Conservation (phyloP, 2,888 invertebrate genomes). For the Caenorhabditis sp. region DNA sequence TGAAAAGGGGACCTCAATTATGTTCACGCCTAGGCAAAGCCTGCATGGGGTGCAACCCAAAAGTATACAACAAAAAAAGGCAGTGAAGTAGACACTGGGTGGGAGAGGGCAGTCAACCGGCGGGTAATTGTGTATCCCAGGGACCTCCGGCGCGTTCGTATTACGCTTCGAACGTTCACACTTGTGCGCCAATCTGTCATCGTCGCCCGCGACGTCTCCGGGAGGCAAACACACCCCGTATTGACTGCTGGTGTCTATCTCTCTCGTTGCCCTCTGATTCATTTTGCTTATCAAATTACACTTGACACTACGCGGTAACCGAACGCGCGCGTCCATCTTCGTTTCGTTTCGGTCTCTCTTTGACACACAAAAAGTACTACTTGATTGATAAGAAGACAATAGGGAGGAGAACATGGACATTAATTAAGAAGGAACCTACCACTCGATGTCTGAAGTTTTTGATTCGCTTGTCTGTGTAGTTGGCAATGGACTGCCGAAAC, state of each 20-base stretch:
- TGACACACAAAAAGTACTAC: background rate
- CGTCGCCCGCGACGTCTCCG: constrained; percentile 11
- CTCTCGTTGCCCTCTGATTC: constrained; percentile 24
- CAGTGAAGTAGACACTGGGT: background rate
- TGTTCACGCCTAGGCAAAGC: constrained; percentile 33
- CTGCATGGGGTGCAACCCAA: constrained; percentile 30
- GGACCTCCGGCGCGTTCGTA: constrained; percentile 23
- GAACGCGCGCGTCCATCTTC: constrained; percentile 12
- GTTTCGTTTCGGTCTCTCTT: constrained; percentile 20
- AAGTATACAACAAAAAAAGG: constrained; percentile 58
- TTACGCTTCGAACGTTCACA: constrained; percentile 47
- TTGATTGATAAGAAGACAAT: constrained; percentile 12
- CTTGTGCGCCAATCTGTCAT: constrained; percentile 65
- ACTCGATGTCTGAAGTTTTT: constrained; percentile 44
- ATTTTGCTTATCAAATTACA: constrained; percentile 63
- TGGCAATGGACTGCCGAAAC: constrained; percentile 53
- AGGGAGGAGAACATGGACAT: background rate
- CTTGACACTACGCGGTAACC: constrained; percentile 55
- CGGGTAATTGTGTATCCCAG: constrained; percentile 51
- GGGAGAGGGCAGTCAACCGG: constrained; percentile 49
- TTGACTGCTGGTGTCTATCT: background rate
- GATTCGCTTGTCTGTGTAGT: constrained; percentile 38
- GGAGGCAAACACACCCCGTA: constrained; percentile 18
- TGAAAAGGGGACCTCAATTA: constrained; percentile 44
- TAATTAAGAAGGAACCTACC: constrained; percentile 22